These are phyloP conservation scores for Nomada ruficornis DNA, from an alignment of 2,888 invertebrate species.

Conservation along the genomic window DNA sequence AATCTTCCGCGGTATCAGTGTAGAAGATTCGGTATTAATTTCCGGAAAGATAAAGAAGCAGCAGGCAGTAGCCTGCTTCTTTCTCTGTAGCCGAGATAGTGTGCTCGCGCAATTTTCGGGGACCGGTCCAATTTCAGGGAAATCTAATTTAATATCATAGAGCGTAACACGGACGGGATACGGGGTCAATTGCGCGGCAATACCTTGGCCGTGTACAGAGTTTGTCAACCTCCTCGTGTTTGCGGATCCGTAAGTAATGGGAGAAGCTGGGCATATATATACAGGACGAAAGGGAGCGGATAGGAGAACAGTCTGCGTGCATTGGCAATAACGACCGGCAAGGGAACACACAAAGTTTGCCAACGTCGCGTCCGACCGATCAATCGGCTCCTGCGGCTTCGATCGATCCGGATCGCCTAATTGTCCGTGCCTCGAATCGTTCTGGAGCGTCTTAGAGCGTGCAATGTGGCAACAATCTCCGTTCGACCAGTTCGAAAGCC, in stretches of 20 bases:
- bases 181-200: conserved; percentile 67
- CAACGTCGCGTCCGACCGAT: conserved; percentile 57
- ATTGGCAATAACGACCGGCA: conserved; percentile 48
- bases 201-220: conserved; percentile 59
- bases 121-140: conserved; percentile 51
- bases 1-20: neutral
- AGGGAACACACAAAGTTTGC: conserved; percentile 62
- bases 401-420: conserved; percentile 65
- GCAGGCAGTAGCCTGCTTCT: no score
- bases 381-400: conserved; percentile 26
- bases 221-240: conserved; percentile 72
- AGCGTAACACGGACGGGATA: conserved; percentile 44
- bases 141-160: conserved; percentile 69
- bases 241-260: conserved; percentile 71
- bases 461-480: conserved; percentile 54
- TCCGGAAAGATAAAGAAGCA: neutral
- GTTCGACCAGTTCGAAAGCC: conserved; percentile 26
- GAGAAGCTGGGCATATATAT: conserved; percentile 39
- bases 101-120: conserved; percentile 52
- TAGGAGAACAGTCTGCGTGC: conserved; percentile 31
- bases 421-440: conserved; percentile 60
- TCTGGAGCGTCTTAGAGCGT: conserved; percentile 49
- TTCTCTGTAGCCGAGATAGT: neutral
- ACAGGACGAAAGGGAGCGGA: conserved; percentile 13
- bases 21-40: neutral